phyloP scores from a whole-genome alignment of 2,888 invertebrate species.

The Erebia epiphron region DNA sequence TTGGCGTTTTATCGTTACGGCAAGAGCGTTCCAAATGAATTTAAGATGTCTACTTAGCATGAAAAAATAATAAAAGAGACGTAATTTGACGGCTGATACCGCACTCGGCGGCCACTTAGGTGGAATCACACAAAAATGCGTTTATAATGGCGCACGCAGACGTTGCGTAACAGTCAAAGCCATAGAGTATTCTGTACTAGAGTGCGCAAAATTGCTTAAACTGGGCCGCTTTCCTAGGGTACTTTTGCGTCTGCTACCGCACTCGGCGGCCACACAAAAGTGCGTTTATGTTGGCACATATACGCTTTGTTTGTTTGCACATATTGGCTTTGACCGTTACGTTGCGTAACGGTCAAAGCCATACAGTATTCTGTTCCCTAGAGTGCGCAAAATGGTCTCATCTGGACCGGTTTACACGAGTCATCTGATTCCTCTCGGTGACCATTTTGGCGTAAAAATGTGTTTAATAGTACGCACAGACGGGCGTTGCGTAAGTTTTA shows the following conservation, averaged over 20 bases:
- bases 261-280: constrained; percentile 32
- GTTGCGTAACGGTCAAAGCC: too few relatives aligned
- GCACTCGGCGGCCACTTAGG: constrained; percentile 40
- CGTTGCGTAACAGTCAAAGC: not conserved
- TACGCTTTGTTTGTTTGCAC: too few relatives aligned
- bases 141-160: constrained; percentile 31
- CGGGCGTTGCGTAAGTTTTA: constrained; percentile 6
- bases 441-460: too few relatives aligned
- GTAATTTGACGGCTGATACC: constrained; percentile 54
- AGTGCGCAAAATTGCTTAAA: not conserved
- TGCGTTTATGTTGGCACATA: too few relatives aligned
- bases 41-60: constrained; percentile 41
- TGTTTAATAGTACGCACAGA: too few relatives aligned
- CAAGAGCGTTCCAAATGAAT: constrained; percentile 38
- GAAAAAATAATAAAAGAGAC: constrained; percentile 39
- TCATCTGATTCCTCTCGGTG: too few relatives aligned
- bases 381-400: not conserved
- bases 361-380: not conserved
- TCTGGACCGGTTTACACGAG: too few relatives aligned
- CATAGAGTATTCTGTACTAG: not conserved
- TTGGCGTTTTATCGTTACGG: constrained; percentile 37
- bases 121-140: constrained; percentile 31
- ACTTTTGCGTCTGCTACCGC: constrained; percentile 55
- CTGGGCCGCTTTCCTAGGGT: not conserved
- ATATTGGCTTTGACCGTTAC: too few relatives aligned